Evolutionary conservation across 2,113 vertebrate genomes (phyloP).

Genomic region (Progne subis): DNA sequence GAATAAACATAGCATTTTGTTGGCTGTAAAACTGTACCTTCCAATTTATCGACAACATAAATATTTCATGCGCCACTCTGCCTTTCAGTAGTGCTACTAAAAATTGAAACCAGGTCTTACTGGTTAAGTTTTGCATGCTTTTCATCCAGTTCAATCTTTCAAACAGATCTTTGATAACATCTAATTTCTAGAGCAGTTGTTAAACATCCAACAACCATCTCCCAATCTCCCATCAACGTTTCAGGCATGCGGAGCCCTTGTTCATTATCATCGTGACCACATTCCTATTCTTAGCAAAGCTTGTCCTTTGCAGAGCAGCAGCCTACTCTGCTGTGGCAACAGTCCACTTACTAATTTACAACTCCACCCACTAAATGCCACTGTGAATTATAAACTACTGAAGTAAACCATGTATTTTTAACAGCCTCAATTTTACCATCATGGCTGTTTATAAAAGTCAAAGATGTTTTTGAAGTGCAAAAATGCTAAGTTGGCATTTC

Average conservation of each 20-base stretch:
- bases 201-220: conserved; percentile 54
- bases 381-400: conserved; percentile 78
- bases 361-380: conserved; percentile 73
- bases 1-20: not conserved
- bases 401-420: conserved; percentile 80
- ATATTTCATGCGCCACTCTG: not conserved
- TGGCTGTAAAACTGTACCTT: not conserved
- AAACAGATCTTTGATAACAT: conserved; percentile 55
- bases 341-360: conserved; percentile 76
- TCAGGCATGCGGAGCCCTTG: conserved; percentile 60
- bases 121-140: conserved; percentile 4
- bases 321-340: conserved; percentile 59
- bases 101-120: conserved; percentile 18
- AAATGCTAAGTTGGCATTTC: conserved; percentile 72
- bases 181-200: conserved; percentile 67
- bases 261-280: conserved; percentile 76
- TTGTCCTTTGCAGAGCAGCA: conserved; percentile 59
- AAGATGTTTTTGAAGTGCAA: conserved; percentile 45
- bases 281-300: conserved; percentile 75
- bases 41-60: not conserved
- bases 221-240: conserved; percentile 54
- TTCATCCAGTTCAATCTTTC: conserved; percentile 26
- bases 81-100: not conserved
- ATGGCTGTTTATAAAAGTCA: conserved; percentile 44
- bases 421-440: conserved; percentile 76